Conservation (phyloP, 2,113 vertebrate species). For the Motacilla tschutschensis region DNA sequence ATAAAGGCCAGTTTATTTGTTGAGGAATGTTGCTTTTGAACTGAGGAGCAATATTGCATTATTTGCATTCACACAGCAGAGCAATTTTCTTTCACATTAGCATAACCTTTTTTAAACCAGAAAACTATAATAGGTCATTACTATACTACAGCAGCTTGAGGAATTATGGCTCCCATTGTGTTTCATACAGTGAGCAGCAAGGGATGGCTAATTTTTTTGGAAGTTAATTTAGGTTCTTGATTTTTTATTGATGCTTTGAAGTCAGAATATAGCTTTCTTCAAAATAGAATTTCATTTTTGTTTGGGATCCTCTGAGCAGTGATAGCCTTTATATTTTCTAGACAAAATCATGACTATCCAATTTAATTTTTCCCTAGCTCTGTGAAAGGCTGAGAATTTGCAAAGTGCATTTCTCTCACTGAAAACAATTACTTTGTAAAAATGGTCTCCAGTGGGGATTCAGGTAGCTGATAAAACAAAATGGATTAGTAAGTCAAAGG, state of each 20-base stretch:
- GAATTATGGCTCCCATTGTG: neutral
- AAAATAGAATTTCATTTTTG: neutral
- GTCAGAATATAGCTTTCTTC: neutral
- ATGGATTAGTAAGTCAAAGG: constrained; percentile 27
- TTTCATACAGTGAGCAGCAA: neutral
- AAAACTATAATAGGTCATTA: neutral
- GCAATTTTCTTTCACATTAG: neutral
- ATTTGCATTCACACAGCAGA: neutral
- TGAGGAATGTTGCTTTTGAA: constrained; percentile 1
- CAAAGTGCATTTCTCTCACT: constrained; percentile 9
- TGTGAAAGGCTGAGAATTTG: neutral
- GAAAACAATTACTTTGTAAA: constrained; percentile 27
- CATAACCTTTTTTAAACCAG: neutral
- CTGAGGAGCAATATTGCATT: neutral
- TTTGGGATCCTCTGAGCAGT: neutral
- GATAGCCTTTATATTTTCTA: neutral
- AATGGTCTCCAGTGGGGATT: neutral
- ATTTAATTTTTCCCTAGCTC: constrained; percentile 3
- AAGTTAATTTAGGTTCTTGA: neutral
- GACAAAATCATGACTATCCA: neutral
- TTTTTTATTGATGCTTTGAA: neutral
- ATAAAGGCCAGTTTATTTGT: neutral
- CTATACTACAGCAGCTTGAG: neutral
- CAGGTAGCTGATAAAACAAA: constrained; percentile 33
- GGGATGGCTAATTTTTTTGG: neutral